A percentile compares a stretch with the other conserved stretches of the same genome.
Evolutionary conservation across 2,113 vertebrate genomes (phyloP).

Genomic region (Glaucomys volans): DNA sequence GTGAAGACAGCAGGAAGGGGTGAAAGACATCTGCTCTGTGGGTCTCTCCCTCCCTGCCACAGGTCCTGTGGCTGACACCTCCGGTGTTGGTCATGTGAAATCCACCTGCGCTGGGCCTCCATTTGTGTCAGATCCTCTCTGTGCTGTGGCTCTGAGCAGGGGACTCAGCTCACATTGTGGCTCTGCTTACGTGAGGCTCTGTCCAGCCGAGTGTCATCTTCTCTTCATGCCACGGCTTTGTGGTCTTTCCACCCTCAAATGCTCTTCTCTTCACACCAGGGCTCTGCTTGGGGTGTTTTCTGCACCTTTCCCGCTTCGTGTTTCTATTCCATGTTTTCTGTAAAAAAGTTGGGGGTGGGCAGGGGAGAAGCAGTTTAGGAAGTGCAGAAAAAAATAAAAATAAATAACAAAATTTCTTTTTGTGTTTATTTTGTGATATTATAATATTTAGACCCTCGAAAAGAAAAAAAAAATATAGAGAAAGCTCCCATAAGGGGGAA

Average conservation of each 20-base stretch:
- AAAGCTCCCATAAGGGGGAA: background rate
- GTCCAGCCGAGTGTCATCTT: background rate
- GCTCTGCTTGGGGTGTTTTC: background rate
- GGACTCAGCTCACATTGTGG: background rate
- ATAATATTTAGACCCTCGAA: background rate
- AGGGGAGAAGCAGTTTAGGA: background rate
- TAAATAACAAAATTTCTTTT: background rate
- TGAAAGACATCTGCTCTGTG: background rate
- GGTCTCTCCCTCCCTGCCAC: background rate
- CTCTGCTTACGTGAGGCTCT: rapidly evolving
- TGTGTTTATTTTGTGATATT: conserved; percentile 41
- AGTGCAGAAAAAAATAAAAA: background rate
- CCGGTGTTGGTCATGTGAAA: background rate
- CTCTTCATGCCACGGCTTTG: background rate
- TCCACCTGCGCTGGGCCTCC: background rate
- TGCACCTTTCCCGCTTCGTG: background rate
- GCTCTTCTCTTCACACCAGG: rapidly evolving
- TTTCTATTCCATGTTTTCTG: background rate
- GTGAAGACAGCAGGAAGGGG: background rate
- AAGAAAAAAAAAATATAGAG: background rate
- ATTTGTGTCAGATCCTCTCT: background rate
- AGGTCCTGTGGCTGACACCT: too few species aligned
- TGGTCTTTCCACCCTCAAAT: too few species aligned
- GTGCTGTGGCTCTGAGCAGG: background rate
- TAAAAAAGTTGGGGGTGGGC: too few species aligned